Base-by-base conservation (phyloP, 2,888 invertebrate species). In the Phorcus lineatus region DNA sequence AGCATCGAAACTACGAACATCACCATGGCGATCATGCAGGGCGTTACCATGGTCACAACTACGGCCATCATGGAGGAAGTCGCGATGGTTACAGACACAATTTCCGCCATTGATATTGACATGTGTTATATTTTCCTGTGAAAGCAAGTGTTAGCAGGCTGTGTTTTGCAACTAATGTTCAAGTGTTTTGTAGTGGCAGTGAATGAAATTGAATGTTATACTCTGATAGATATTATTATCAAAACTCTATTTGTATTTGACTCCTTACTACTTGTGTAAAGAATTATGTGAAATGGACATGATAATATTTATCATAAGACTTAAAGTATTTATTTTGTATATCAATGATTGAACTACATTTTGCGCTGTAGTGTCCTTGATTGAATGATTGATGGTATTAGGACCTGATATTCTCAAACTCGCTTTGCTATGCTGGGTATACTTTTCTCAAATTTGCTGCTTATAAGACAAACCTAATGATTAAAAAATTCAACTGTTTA, bases 1-100 rank as follows among this genome's bases (percentile, higher is more conserved):
- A 70, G 40, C 70, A 70, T 70, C 70, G 70, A 70, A 70, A 70
- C 40, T 70, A 70, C 13, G 70, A 70, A 36, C 31, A 24, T 57
- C 22, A 40, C 70, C 70, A 70, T 16, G 70, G 70, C 11, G 70
- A 70, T 17, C 40, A 70, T 11, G 6, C 36, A 36, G 70, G 70
- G 19, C 40, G 40, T 31, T n/a, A 70, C 70, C 36, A 40, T 36
- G 36, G 70, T 31, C 70, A 70, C 36, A 31, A 16, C 11, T 70
- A 70, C 70, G 36, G 19, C 19, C 70, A 57, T 19, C 57, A 57
- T 11, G 24, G 57, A 19, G 24, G 24, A 19, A 24, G 57, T 22
- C 24, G 57, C 22, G 57, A 57, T 57, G 57, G 70, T 19, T 19
- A 70, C 36, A 22, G 70, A 11, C 70, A 70, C n/a, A 36, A 19